Conservation (phyloP, 2,113 vertebrate species). For the Nothobranchius kuhntae region DNA sequence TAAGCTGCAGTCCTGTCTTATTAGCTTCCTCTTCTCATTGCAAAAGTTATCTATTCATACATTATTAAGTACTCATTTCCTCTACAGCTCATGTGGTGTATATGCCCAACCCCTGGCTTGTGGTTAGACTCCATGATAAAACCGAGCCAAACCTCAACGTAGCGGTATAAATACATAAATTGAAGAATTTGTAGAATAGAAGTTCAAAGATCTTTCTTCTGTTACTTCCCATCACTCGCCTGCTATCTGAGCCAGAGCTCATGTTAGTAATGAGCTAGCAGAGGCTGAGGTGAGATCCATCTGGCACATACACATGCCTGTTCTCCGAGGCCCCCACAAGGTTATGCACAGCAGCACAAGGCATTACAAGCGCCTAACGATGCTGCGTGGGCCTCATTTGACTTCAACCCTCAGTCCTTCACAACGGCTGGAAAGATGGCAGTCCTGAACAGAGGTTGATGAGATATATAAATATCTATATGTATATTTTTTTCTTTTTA, state of each 20-base stretch:
- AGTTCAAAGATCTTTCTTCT: conserved; percentile 20
- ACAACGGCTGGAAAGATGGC: conserved; percentile 29
- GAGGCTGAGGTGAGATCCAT: conserved; percentile 75
- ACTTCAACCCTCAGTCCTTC: conserved; percentile 56
- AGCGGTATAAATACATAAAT: neutral
- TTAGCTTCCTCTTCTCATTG: neutral
- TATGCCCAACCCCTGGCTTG: neutral
- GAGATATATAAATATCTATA: conserved; percentile 9
- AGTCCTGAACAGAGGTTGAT: conserved; percentile 44
- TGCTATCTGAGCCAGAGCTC: conserved; percentile 65
- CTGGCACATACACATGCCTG: conserved; percentile 53
- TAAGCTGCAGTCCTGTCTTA: neutral
- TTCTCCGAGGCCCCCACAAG: conserved; percentile 73
- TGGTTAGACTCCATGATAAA: neutral
- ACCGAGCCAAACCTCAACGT: neutral
- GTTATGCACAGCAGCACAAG: conserved; percentile 66
- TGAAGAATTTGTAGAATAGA: neutral
- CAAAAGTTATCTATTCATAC: too few species aligned
- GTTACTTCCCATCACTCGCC: conserved; percentile 54
- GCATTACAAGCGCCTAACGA: conserved; percentile 74
- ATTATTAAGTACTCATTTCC: neutral
- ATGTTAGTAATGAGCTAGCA: conserved; percentile 75
- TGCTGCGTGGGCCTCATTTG: conserved; percentile 78
- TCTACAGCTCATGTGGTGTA: neutral
- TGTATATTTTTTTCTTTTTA: conserved; percentile 23